Base-by-base conservation (phyloP, 2,113 vertebrate species). In the Clarias magur region DNA sequence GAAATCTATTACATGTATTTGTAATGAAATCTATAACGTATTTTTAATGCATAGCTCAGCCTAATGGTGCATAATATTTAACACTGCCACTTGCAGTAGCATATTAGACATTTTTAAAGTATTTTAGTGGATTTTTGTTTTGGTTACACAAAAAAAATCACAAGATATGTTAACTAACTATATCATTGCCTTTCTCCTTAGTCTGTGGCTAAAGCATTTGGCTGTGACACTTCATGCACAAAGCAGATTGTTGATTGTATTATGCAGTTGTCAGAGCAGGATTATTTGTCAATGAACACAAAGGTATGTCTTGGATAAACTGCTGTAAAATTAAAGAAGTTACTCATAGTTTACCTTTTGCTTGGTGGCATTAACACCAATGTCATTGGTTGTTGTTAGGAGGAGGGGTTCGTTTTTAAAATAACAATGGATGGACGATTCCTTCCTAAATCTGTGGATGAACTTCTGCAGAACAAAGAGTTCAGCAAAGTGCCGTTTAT, bases 141-240 rank as follows among this genome's bases (percentile, higher is more conserved):
- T 53, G 25, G 21, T n/a, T n/a, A n/a, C n/a, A n/a, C n/a, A n/a
- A n/a, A n/a, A n/a, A n/a, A n/a, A n/a, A n/a, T 15, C 4, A 76
- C 42, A 25, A 23, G 4, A 42, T 42, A n/a, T 53, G 4, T 76
- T 23, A 53, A 78, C 60, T 48, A 11, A 42, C 23, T 65, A 48
- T 79, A 19, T 67, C 21, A 63, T 53, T 54, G 21, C 83, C 2
- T 91, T n/a, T 88, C 25, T 89, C 27, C n/a, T n/a, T 82, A 95
- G 94, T 8, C 76, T 19, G 21, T 90, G 4, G 94, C 93, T 84
- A 93, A 95, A 68, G 0, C n/a, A n/a, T 93, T 92, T 30, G 94
- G 92, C 86, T 95, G 95, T 89, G 93, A 93, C 88, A 62, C 88
- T 8, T 90, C 93, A 57, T 94, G 91, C 91, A 91, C 94, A 88